Percentiles rank a stretch among this genome's conserved stretches.
Conservation (phyloP, 2,797 vertebrate species). For the Melanotaenia trifasciata region DNA sequence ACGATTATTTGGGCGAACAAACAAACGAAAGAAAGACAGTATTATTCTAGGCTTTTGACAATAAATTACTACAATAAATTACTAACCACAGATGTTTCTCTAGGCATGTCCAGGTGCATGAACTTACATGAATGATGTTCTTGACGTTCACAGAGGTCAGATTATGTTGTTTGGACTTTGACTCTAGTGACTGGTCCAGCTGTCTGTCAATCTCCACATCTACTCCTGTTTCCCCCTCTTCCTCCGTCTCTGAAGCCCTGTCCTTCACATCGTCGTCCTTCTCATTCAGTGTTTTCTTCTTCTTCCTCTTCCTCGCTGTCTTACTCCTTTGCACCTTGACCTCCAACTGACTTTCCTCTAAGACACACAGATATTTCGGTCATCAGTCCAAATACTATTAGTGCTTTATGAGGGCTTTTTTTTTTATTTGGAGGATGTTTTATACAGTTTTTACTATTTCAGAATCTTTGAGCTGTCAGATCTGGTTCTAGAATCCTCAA, state of each 20-base stretch:
- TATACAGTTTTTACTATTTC: background rate
- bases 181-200: constrained; percentile 91
- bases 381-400: background rate
- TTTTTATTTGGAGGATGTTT: background rate
- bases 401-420: background rate
- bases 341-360: constrained; percentile 64
- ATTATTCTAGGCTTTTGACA: no score
- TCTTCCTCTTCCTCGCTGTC: constrained; percentile 53
- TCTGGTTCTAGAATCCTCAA: background rate
- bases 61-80: background rate
- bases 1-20: background rate
- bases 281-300: constrained; percentile 48
- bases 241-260: constrained; percentile 52
- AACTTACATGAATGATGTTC: constrained; percentile 94
- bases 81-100: background rate
- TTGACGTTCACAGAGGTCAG: constrained; percentile 92
- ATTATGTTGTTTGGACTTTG: constrained; percentile 93
- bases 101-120: no score
- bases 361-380: constrained; percentile 1
- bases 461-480: background rate
- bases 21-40: background rate
- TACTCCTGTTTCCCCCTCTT: constrained; percentile 46
- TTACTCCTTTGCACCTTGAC: constrained; percentile 49
- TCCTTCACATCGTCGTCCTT: constrained; percentile 30
- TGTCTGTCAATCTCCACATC: constrained; percentile 88